Conservation (phyloP, 2,888 invertebrate species). For the Lasioglossum lativentre region DNA sequence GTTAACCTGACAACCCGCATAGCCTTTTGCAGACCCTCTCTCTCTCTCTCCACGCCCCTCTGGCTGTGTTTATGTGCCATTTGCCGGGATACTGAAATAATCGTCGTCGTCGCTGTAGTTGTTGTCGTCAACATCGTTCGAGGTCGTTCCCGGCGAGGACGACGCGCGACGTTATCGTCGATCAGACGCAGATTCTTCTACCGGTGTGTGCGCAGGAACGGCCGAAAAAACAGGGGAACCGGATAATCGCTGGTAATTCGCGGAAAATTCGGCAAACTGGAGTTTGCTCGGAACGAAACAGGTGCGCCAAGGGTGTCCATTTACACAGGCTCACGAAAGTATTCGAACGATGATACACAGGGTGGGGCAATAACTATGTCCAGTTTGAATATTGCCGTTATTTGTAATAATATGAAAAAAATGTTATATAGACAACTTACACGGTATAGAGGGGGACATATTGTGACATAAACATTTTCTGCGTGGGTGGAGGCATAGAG, state of each 20-base stretch:
- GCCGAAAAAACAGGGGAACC: neutral
- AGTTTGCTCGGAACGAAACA: neutral
- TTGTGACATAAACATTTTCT: too few relatives aligned
- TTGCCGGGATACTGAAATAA: slow-evolving; percentile 75
- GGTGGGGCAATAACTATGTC: too few relatives aligned
- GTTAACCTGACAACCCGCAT: slow-evolving; percentile 69
- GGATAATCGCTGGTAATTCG: slow-evolving; percentile 36
- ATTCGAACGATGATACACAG: too few relatives aligned
- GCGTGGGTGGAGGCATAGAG: too few relatives aligned
- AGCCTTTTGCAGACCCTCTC: slow-evolving; percentile 46
- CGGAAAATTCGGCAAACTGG: slow-evolving; percentile 29
- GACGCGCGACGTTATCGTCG: slow-evolving; percentile 51
- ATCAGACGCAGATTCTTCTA: slow-evolving; percentile 34
- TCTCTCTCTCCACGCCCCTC: slow-evolving; percentile 43
- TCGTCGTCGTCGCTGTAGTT: slow-evolving; percentile 60
- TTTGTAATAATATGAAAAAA: too few relatives aligned
- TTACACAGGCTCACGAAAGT: too few relatives aligned
- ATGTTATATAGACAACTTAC: too few relatives aligned
- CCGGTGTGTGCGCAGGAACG: neutral
- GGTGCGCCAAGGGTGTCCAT: too few relatives aligned
- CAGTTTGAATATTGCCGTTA: too few relatives aligned
- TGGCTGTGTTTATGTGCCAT: slow-evolving; percentile 74
- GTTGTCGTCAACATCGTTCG: slow-evolving; percentile 50
- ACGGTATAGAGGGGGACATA: too few relatives aligned
- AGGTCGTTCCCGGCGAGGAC: slow-evolving; percentile 38